A percentile compares a stretch with the other conserved stretches of the same genome.
Evolutionary conservation across 1,140 invertebrate species (phyloP).

Genomic region (Saccostrea glomerata): DNA sequence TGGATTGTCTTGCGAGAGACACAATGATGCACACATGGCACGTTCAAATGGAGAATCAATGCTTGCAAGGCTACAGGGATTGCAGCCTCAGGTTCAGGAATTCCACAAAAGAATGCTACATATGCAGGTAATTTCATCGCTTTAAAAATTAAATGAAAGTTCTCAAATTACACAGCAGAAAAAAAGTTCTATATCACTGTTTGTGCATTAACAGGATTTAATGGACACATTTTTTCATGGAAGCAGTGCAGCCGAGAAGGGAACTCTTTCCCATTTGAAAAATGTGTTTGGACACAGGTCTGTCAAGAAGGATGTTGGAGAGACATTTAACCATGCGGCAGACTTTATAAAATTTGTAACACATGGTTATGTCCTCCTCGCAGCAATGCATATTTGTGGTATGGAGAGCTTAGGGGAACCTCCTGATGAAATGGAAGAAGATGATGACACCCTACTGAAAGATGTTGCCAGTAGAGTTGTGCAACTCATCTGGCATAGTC

Average conservation of each 20-base stretch:
- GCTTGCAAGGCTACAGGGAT: neutral
- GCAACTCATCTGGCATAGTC: too few relatives aligned
- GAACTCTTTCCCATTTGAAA: conserved; percentile 13
- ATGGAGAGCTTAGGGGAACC: neutral
- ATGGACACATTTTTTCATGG: neutral
- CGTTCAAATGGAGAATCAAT: neutral
- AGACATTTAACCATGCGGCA: neutral
- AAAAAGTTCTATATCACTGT: neutral
- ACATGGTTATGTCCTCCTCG: neutral
- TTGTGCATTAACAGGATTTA: neutral
- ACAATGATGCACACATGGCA: neutral
- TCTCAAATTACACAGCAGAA: neutral
- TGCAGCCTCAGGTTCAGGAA: neutral
- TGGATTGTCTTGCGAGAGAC: conserved; percentile 7
- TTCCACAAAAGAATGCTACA: conserved; percentile 7
- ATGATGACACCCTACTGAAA: too few relatives aligned
- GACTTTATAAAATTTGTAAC: neutral
- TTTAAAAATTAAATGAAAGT: neutral
- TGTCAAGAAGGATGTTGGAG: conserved; percentile 13
- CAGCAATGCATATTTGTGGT: neutral
- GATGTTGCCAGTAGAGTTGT: too few relatives aligned
- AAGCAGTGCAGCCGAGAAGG: neutral
- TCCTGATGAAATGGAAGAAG: too few relatives aligned
- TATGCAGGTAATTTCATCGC: neutral
- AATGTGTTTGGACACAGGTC: conserved; percentile 9